Evolutionary conservation across 2,888 invertebrate species (phyloP).

Genomic region (Macrosoma leucophasiata): DNA sequence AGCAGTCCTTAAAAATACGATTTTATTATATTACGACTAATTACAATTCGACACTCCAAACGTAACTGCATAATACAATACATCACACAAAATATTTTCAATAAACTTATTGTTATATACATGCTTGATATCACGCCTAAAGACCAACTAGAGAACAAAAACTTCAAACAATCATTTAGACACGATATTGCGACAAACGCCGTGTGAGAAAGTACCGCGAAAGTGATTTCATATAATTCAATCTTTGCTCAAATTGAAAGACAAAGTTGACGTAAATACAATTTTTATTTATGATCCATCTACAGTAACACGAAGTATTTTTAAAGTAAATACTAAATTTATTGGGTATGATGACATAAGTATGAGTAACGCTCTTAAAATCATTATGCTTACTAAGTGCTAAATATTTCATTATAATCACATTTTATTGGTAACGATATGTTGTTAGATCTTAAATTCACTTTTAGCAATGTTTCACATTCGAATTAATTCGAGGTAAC

Average conservation of each 20-base stretch:
- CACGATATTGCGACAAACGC: slow-evolving; percentile 36
- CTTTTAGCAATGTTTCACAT: too few species aligned
- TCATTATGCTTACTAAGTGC: slow-evolving; percentile 11
- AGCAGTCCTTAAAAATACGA: slow-evolving; percentile 63
- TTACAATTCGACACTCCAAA: slow-evolving; percentile 8
- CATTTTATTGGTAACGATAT: slow-evolving; percentile 21
- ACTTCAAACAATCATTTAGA: slow-evolving; percentile 19
- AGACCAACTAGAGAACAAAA: slow-evolving; percentile 65
- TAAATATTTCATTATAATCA: slow-evolving; percentile 12
- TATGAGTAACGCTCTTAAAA: slow-evolving; percentile 16
- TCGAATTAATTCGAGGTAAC: too few species aligned
- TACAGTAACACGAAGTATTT: slow-evolving; percentile 46
- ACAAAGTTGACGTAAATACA: slow-evolving; percentile 37
- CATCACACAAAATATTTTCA: slow-evolving; percentile 17
- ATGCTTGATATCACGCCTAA: slow-evolving; percentile 56
- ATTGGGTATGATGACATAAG: slow-evolving; percentile 62
- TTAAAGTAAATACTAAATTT: slow-evolving; percentile 68
- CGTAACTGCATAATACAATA: slow-evolving; percentile 10
- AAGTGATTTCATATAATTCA: slow-evolving; percentile 69
- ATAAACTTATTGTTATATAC: slow-evolving; percentile 25
- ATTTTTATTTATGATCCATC: slow-evolving; percentile 33
- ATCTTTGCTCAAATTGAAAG: slow-evolving; percentile 64
- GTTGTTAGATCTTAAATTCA: slow-evolving; percentile 15
- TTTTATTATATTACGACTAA: slow-evolving; percentile 17
- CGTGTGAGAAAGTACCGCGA: slow-evolving; percentile 56